Evolutionary conservation across 2,888 invertebrate species (phyloP).

Genomic region (Dryadula phaetusa): DNA sequence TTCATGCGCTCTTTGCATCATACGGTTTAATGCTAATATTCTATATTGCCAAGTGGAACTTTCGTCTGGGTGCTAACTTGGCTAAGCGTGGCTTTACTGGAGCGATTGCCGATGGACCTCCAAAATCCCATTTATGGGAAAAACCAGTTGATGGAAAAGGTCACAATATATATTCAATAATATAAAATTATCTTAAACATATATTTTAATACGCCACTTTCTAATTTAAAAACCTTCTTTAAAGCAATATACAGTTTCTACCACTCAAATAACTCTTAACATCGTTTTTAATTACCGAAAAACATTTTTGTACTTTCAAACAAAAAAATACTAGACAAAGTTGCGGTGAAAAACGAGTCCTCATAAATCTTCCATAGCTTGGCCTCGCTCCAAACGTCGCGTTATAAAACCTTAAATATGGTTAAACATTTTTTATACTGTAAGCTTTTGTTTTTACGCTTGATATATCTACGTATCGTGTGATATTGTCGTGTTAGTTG

Average conservation of each 20-base stretch:
- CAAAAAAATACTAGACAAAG: slow-evolving; percentile 27
- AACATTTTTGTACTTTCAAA: neutral
- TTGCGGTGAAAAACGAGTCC: slow-evolving; percentile 39
- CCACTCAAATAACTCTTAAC: neutral
- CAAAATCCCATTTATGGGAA: no score
- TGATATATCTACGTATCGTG: neutral
- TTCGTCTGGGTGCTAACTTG: no score
- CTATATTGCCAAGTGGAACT: no score
- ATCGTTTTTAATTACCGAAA: slow-evolving; percentile 6
- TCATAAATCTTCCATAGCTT: slow-evolving; percentile 41
- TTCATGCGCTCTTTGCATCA: no score
- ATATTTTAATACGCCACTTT: neutral
- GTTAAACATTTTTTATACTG: slow-evolving; percentile 26
- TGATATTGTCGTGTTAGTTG: no score
- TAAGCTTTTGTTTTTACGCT: slow-evolving; percentile 20
- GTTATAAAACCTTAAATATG: slow-evolving; percentile 31
- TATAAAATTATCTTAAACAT: no score
- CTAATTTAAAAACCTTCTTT: neutral
- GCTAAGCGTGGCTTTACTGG: no score
- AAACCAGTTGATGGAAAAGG: no score
- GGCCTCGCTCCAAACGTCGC: slow-evolving; percentile 35
- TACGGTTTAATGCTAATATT: no score
- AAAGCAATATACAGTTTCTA: neutral
- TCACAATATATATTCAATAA: no score
- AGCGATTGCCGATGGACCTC: no score